These are phyloP conservation scores for Glossophaga mutica DNA, from an alignment of 2,797 vertebrate genomes.

Conservation along the genomic window DNA sequence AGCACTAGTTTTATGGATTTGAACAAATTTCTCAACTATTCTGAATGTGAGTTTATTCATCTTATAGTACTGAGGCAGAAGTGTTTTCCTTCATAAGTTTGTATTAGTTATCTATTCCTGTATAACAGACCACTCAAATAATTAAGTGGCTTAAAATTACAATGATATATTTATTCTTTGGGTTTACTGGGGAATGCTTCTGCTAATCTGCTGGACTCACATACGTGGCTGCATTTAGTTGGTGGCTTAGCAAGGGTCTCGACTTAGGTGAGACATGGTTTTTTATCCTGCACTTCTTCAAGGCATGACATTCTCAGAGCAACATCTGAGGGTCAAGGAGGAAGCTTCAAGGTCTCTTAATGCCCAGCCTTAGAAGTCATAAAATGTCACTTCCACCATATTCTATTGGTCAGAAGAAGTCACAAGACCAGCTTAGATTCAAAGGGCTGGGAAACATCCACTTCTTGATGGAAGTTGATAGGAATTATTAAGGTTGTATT, in stretches of 20 bases:
- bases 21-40: background rate
- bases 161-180: background rate
- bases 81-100: background rate
- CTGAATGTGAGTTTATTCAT: background rate
- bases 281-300: background rate
- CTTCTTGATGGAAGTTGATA: background rate
- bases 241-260: background rate
- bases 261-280: background rate
- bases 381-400: background rate
- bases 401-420: background rate
- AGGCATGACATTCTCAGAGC: background rate
- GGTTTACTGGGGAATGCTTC: background rate
- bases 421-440: background rate
- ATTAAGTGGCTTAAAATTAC: background rate
- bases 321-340: background rate
- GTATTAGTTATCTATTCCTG: background rate
- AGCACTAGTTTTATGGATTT: background rate
- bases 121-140: background rate
- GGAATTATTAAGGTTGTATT: background rate
- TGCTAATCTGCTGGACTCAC: background rate
- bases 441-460: background rate
- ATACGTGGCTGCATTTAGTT: background rate
- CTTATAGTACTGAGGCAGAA: background rate
- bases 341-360: background rate
- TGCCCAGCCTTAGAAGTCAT: background rate